Evolutionary conservation across 2,888 invertebrate genomes (phyloP).

Genomic region (Stenoptilia bipunctidactyla): DNA sequence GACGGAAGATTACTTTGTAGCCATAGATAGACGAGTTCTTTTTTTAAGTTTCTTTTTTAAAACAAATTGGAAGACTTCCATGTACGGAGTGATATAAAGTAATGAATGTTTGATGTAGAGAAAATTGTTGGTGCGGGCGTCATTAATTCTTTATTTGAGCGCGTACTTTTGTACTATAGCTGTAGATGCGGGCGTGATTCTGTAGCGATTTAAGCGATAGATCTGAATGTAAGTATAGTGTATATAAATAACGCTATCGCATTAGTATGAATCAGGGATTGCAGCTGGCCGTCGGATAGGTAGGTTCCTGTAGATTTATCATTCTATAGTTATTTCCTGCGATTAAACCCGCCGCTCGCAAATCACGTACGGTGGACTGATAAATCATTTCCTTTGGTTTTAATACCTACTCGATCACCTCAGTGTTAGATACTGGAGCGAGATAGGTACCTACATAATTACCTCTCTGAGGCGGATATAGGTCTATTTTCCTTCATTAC

Average conservation of each 20-base stretch:
- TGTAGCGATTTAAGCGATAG: too few relatives aligned
- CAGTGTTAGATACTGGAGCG: conserved; percentile 5
- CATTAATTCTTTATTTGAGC: background rate
- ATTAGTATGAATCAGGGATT: conserved; percentile 16
- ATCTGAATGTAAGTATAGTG: too few relatives aligned
- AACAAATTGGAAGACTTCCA: too few relatives aligned
- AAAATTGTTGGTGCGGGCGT: background rate
- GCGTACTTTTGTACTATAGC: background rate
- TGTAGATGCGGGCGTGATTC: background rate
- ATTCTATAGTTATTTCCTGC: conserved; percentile 49
- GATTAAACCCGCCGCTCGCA: conserved; percentile 46
- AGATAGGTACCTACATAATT: conserved; percentile 8
- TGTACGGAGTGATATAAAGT: background rate
- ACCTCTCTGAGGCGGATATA: background rate
- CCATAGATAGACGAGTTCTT: conserved; percentile 5
- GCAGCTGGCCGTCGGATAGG: conserved; percentile 6
- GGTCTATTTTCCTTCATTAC: too few relatives aligned
- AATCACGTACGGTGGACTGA: conserved; percentile 50
- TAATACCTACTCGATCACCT: background rate
- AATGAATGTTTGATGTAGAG: background rate
- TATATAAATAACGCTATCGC: conserved; percentile 8
- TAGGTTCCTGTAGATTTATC: conserved; percentile 32
- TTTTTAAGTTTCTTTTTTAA: conserved; percentile 6
- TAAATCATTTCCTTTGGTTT: conserved; percentile 55
- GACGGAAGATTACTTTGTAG: conserved; percentile 8